Evolutionary conservation across 2,113 vertebrate genomes (phyloP), one percentile per base, ranked within the genome.

Genomic region (Myrmecobius fasciatus): DNA sequence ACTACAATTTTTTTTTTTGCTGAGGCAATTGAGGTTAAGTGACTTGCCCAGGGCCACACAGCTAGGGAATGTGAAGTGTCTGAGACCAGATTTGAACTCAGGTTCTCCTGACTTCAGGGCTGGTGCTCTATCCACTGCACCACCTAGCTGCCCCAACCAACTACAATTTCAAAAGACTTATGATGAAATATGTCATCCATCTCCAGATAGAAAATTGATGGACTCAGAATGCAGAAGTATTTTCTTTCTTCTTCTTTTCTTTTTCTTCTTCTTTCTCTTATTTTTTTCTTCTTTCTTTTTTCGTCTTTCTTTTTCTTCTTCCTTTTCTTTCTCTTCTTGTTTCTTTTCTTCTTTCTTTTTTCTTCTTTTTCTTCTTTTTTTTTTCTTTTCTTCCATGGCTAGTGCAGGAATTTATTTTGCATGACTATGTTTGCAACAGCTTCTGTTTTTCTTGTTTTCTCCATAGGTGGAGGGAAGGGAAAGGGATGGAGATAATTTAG

Each of bases 341-440:
- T 20, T 20, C 20, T 5, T 7, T 14, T 20, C 12, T 20, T 20
- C 3, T 36, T 20, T 22, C 20, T 36, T 4, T n/a, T 12, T 0
- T 12, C 0, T 1, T 11, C 10, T 10, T 11, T 10, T 0, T 11
- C 10, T 9, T 36, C 3, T 3, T 36, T 3, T 3, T 31, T 28
- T 10, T 2, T 17, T 36, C 7, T 7, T 10, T n/a, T 20, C 5
- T 20, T 36, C 0, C 31, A 75, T 20, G 17, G 12, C 3, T 20
- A n/a, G 14, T 36, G 10, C 10, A 67, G 3, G 28, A 36, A 36
- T 20, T 75, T 75, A 75, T 75, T 75, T 75, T 75, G 14, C 60
- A n/a, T n/a, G 36, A 75, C 36, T 36, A 75, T n/a, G 36, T 75
- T 75, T 75, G 36, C 36, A 75, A 75, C 36, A 3, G 5, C 14